Conservation (phyloP, 2,888 invertebrate species). For the Anthophora plumipes region DNA sequence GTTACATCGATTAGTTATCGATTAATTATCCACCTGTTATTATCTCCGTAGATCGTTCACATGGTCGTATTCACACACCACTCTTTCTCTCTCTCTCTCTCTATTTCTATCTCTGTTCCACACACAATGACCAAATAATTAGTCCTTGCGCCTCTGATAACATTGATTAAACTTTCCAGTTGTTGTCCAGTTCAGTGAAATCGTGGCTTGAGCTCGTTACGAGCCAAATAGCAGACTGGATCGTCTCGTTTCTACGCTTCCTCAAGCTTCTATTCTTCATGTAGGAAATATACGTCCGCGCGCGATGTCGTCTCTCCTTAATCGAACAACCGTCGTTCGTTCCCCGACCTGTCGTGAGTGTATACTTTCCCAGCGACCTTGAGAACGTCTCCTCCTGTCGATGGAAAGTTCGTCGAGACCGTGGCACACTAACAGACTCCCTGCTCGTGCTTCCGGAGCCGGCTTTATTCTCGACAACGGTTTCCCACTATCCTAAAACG, state of each 20-base stretch:
- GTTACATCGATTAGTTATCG: slow-evolving; percentile 40
- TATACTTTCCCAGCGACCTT: slow-evolving; percentile 56
- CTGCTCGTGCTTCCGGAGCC: slow-evolving; percentile 56
- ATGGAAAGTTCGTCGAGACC: slow-evolving; percentile 56
- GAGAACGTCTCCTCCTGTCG: slow-evolving; percentile 61
- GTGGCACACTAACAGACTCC: slow-evolving; percentile 68
- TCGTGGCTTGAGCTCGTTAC: slow-evolving; percentile 77
- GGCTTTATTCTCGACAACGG: slow-evolving; percentile 42
- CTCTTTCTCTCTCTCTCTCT: neutral
- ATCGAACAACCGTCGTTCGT: slow-evolving; percentile 18
- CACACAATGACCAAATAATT: neutral
- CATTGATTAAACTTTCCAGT: slow-evolving; percentile 79
- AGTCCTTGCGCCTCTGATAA: slow-evolving; percentile 48
- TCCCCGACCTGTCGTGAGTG: slow-evolving; percentile 31
- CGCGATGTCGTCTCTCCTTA: slow-evolving; percentile 30
- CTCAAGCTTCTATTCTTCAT: slow-evolving; percentile 63
- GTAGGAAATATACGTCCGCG: slow-evolving; percentile 49
- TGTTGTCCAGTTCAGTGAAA: slow-evolving; percentile 74
- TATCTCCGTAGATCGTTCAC: slow-evolving; percentile 34
- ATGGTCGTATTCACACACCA: slow-evolving; percentile 18
- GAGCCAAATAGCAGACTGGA: slow-evolving; percentile 78
- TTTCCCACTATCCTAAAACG: slow-evolving; percentile 59
- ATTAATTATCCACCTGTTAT: slow-evolving; percentile 17
- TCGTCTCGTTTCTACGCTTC: slow-evolving; percentile 77
- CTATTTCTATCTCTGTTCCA: neutral